Base-by-base conservation (phyloP, 2,797 vertebrate genomes). In the Zenarchopterus dispar region DNA sequence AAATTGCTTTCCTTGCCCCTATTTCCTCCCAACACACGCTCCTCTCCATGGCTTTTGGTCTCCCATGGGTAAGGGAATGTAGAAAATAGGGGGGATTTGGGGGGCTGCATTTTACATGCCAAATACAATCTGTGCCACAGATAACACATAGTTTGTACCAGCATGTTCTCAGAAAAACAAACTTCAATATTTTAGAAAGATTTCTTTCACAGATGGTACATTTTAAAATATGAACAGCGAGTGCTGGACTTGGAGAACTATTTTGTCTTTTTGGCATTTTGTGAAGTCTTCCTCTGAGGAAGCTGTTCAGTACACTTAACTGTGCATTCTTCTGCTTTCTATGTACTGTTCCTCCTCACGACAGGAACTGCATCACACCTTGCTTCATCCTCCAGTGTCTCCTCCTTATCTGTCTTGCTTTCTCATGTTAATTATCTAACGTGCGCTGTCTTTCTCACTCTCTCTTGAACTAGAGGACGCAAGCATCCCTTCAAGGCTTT, bases 1-100 rank as follows among this genome's bases (percentile, higher is more conserved):
- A 81, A 88, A 91, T 88, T 72, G 53, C 72, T 43, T 53, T 57
- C 42, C 58, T 19, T 59, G 63, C 55, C 56, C 71, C 54, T 31
- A 24, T 61, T 73, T 62, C 41, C 43, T 44, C 26, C 33, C 11
- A 10, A 16, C 48, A n/a, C 54, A 8, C 63, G 6, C 13, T 28
- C 28, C 10, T 49, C 64, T 28, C 33, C 33, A 36, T 36, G 33
- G 33, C 11, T 39, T 64, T 50, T 67, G 63, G 57, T 70, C 68
- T 69, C 74, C 67, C 3, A 0, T 50, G 67, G 62, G 73, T 76
- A 65, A 78, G 10, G 24, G 50, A 59, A 52, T 36, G 33, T 13
- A 11, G 33, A 10, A 9, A n/a, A n/a, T n/a, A n/a, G n/a, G n/a
- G n/a, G n/a, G n/a, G n/a, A n/a, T n/a, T 31, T 1, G 33, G 4